phyloP scores from a whole-genome alignment of 92 coral and sea anemone species.

The Epizoanthus ramosus region DNA sequence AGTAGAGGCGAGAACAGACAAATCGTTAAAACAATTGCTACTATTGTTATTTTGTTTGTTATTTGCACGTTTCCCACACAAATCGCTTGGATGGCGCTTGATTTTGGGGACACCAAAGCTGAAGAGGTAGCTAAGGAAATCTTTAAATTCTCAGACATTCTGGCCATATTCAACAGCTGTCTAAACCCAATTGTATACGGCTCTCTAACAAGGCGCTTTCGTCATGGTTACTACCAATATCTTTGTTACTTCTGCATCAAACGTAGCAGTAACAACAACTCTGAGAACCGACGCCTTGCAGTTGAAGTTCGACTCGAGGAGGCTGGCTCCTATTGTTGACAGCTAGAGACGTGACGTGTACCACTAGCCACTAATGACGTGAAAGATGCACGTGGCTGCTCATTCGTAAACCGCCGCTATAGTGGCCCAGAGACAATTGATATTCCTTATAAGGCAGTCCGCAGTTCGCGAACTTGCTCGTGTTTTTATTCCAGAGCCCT shows the following conservation, averaged over 20 bases:
- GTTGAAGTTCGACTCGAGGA: no score
- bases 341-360: no score
- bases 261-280: neutral
- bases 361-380: no score
- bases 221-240: conserved; percentile 77
- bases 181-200: conserved; percentile 90
- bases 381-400: no score
- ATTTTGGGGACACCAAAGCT: conserved; percentile 65
- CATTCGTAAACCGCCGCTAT: no score
- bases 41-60: conserved; percentile 81
- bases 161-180: conserved; percentile 85
- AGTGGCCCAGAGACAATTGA: no score
- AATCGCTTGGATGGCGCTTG: conserved; percentile 84
- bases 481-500: no score
- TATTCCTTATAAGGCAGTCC: no score
- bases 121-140: conserved; percentile 51
- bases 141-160: conserved; percentile 70
- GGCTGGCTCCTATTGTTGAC: no score
- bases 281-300: neutral
- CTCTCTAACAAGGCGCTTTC: conserved; percentile 73
- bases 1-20: conserved; percentile 76
- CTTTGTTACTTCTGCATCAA: conserved; percentile 60
- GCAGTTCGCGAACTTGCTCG: no score
- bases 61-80: conserved; percentile 86
- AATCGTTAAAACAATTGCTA: conserved; percentile 81